Percentiles rank a stretch among this genome's conserved stretches.
These are phyloP conservation scores for Toxotes chatareus DNA, from an alignment of 2,113 vertebrate genomes.

Conservation along the genomic window DNA sequence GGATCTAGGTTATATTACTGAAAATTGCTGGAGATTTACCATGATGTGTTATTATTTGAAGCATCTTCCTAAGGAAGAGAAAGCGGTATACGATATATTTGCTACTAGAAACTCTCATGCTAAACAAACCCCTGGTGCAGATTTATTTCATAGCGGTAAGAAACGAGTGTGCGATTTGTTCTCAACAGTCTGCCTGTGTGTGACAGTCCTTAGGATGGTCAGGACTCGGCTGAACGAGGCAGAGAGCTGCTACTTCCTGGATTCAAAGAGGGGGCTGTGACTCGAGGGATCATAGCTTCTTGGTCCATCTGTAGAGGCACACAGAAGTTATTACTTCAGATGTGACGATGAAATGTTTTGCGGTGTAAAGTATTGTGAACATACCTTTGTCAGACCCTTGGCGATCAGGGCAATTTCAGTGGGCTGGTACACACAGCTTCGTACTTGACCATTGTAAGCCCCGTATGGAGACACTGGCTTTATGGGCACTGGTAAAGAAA, in stretches of 20 bases:
- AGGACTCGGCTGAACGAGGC: constrained; percentile 80
- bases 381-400: constrained; percentile 85
- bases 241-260: constrained; percentile 82
- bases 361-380: neutral
- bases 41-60: constrained; percentile 8
- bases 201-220: constrained; percentile 38
- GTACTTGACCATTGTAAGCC: constrained; percentile 87
- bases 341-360: neutral
- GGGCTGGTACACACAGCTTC: constrained; percentile 92
- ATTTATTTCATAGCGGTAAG: constrained; percentile 2
- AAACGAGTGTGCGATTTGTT: neutral
- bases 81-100: constrained; percentile 10
- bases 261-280: constrained; percentile 78
- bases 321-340: neutral
- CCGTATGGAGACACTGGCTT: constrained; percentile 88
- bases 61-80: constrained; percentile 17
- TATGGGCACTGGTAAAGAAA: constrained; percentile 75
- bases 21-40: neutral
- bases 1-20: neutral
- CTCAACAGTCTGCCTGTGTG: constrained; percentile 5
- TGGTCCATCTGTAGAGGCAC: constrained; percentile 79
- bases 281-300: constrained; percentile 83
- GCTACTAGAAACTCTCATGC: neutral
- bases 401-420: constrained; percentile 93
- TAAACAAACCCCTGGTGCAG: neutral